These are phyloP conservation scores for Ctenodactylus gundi DNA, from an alignment of 2,113 vertebrate species.

Conservation along the genomic window DNA sequence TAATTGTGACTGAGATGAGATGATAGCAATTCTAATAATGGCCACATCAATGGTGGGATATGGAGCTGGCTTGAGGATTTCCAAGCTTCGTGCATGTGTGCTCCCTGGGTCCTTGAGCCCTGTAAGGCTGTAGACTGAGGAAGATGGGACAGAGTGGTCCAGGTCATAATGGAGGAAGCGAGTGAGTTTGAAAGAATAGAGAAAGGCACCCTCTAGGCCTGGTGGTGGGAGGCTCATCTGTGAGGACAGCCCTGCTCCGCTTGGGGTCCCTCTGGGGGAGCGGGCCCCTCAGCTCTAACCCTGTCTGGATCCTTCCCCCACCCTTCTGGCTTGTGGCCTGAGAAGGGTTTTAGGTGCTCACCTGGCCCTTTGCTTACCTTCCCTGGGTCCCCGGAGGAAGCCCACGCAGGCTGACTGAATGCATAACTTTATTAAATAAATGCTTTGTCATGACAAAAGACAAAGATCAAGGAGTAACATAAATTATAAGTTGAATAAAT, in stretches of 20 bases:
- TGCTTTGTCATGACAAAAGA: slow-evolving; percentile 99
- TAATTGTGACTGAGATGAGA: neutral
- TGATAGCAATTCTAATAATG: no score
- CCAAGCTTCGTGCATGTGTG: accelerated
- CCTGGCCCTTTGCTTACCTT: neutral
- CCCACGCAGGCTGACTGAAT: slow-evolving; percentile 89
- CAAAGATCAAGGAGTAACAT: slow-evolving; percentile 99
- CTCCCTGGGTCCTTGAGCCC: neutral
- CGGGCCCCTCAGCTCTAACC: neutral
- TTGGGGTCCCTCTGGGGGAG: neutral
- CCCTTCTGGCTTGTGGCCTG: neutral
- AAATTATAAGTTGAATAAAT: slow-evolving; percentile 99
- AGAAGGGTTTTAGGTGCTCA: neutral
- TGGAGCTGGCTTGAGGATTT: accelerated
- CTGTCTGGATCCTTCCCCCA: neutral
- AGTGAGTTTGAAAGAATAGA: neutral
- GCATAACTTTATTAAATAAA: slow-evolving; percentile 99
- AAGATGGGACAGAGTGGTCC: neutral
- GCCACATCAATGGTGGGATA: neutral
- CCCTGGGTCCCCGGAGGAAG: slow-evolving; percentile 72
- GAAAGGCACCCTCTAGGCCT: neutral
- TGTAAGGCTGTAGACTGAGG: neutral
- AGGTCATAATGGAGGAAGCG: no score
- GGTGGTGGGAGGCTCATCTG: accelerated
- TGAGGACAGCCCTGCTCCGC: neutral